A percentile compares a stretch with the other conserved stretches of the same genome.
These are phyloP conservation scores for Zhengitettix transpicula DNA, from an alignment of 2,888 invertebrate genomes.

Conservation along the genomic window DNA sequence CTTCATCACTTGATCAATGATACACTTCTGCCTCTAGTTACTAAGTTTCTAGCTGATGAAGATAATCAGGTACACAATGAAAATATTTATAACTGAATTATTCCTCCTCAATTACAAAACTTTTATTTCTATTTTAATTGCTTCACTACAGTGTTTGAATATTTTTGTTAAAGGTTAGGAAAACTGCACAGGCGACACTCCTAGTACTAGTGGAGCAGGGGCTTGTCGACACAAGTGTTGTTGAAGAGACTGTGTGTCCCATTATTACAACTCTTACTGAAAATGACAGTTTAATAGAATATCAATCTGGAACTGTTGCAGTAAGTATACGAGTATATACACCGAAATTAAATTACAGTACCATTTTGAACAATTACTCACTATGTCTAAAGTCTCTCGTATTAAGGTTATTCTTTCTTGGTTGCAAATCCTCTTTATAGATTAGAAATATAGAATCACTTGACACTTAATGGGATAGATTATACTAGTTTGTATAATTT, in stretches of 20 bases:
- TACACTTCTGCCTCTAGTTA: conserved; percentile 43
- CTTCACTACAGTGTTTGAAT: not conserved
- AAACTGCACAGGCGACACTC: conserved; percentile 44
- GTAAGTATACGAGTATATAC: conserved; percentile 29
- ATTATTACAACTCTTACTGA: conserved; percentile 39
- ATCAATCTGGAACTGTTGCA: conserved; percentile 34
- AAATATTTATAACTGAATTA: no score
- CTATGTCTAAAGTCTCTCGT: no score
- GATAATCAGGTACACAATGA: conserved; percentile 37
- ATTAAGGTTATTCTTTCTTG: no score
- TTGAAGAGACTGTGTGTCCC: conserved; percentile 46
- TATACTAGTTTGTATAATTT: no score
- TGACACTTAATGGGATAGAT: no score
- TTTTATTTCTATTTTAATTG: not conserved
- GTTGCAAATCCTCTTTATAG: not conserved
- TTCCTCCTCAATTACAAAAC: no score
- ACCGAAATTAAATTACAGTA: no score
- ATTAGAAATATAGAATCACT: not conserved
- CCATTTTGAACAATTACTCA: no score
- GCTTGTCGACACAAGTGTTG: conserved; percentile 37
- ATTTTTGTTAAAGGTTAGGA: conserved; percentile 36
- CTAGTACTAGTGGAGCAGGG: conserved; percentile 45
- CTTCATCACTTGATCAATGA: conserved; percentile 35
- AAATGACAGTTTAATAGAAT: conserved; percentile 33
- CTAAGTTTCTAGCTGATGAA: conserved; percentile 38